Percentiles rank a stretch among this genome's conserved stretches.
Conservation (phyloP, 2,797 vertebrate genomes). For the Melanotaenia boesemani region DNA sequence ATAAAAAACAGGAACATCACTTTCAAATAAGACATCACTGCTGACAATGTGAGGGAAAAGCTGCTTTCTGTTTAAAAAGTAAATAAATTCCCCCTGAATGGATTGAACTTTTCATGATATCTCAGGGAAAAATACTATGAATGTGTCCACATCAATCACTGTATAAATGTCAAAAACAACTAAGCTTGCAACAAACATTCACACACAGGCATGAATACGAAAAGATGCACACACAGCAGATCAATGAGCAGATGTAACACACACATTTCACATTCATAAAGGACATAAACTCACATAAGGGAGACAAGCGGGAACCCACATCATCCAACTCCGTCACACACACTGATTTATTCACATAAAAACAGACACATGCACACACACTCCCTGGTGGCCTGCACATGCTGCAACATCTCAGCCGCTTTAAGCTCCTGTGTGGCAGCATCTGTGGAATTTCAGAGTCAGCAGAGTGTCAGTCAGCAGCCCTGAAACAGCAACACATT, state of each 20-base stretch:
- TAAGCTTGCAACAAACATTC: constrained; percentile 32
- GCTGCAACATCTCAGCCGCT: constrained; percentile 38
- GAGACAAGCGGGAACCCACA: constrained; percentile 1
- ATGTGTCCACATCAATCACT: constrained; percentile 44
- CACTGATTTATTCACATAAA: constrained; percentile 8
- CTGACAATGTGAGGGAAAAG: background rate
- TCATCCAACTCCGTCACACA: background rate
- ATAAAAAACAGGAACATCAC: background rate
- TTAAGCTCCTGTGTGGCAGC: constrained; percentile 28
- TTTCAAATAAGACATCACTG: background rate
- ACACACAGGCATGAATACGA: constrained; percentile 5
- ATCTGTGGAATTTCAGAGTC: constrained; percentile 40
- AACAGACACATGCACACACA: constrained; percentile 16
- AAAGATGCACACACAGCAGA: constrained; percentile 25
- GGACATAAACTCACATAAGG: background rate
- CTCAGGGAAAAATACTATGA: background rate
- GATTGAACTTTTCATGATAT: background rate
- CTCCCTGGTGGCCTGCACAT: constrained; percentile 2
- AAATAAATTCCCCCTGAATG: background rate
- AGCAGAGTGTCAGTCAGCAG: constrained; percentile 34
- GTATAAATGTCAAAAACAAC: constrained; percentile 55
- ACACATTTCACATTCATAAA: constrained; percentile 3
- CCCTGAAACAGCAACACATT: constrained; percentile 28
- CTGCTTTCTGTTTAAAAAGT: background rate
- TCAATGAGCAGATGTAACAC: constrained; percentile 7